Evolutionary conservation across 2,113 vertebrate genomes (phyloP).

Genomic region (Cyanistes caeruleus): DNA sequence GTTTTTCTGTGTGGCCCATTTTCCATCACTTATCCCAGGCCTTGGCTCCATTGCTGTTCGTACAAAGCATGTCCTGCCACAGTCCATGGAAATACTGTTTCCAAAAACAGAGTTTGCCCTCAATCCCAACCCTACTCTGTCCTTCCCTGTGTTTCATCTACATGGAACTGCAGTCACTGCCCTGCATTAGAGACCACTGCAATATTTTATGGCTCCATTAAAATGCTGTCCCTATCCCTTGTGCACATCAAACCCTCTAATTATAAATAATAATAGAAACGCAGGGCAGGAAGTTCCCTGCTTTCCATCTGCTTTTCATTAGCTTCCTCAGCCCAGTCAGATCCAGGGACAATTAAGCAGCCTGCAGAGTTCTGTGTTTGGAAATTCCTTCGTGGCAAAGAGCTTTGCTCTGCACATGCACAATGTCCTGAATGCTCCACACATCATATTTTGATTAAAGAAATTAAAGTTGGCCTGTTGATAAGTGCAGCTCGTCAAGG

Average conservation of each 20-base stretch:
- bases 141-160: not conserved
- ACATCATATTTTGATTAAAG: not conserved
- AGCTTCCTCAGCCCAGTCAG: not conserved
- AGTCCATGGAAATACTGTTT: not conserved
- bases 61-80: not conserved
- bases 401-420: not conserved
- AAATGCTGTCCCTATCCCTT: not conserved
- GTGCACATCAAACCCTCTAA: slow-evolving; percentile 19
- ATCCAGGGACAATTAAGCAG: not conserved
- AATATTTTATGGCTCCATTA: not conserved
- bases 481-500: not conserved
- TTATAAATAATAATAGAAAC: slow-evolving; percentile 10
- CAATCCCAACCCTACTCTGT: not conserved
- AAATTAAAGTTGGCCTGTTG: not conserved
- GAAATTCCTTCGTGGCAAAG: not conserved
- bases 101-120: not conserved
- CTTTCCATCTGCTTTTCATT: slow-evolving; percentile 56
- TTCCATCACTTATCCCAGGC: not conserved
- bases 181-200: not conserved
- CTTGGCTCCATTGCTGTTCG: not conserved
- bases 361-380: not conserved
- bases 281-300: slow-evolving; percentile 7
- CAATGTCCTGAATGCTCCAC: not conserved
- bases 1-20: not conserved
- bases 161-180: not conserved